Evolutionary conservation across 2,797 vertebrate species (phyloP).

Genomic region (Centroberyx gerrardi): DNA sequence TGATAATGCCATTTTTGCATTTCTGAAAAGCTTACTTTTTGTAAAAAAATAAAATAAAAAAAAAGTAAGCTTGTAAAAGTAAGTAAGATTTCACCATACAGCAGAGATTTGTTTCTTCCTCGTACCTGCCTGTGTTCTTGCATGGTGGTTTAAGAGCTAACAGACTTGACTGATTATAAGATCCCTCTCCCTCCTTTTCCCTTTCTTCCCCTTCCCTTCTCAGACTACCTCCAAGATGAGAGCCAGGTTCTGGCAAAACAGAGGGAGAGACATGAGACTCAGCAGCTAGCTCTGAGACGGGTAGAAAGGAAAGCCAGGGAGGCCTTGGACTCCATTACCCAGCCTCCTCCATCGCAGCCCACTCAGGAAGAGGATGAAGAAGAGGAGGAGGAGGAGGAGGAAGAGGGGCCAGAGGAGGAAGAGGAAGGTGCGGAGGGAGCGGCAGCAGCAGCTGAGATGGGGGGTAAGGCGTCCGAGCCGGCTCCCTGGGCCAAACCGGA

Average conservation of each 20-base stretch:
- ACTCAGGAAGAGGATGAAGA: constrained; percentile 38
- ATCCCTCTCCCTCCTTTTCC: neutral
- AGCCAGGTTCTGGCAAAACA: constrained; percentile 54
- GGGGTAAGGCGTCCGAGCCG: constrained; percentile 29
- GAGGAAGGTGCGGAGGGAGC: constrained; percentile 50
- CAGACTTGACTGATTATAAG: neutral
- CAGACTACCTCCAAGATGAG: constrained; percentile 76
- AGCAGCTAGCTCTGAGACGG: constrained; percentile 1
- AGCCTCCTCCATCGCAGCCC: constrained; percentile 29
- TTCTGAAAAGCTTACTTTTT: neutral
- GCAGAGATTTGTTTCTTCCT: neutral
- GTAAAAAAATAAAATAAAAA: neutral
- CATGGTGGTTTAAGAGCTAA: neutral
- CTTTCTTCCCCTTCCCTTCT: neutral
- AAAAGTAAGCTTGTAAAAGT: too few relatives aligned
- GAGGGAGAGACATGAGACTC: constrained; percentile 41
- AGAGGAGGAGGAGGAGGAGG: constrained; percentile 55
- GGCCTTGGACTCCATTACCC: constrained; percentile 10
- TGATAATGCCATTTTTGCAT: constrained; percentile 1
- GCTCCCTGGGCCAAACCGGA: constrained; percentile 57
- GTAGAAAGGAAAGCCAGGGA: constrained; percentile 49
- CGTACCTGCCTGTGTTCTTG: neutral
- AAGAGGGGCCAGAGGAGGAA: constrained; percentile 44
- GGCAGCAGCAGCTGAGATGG: constrained; percentile 38
- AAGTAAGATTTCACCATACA: neutral